Percentiles rank a stretch among this genome's conserved stretches.
These are phyloP conservation scores for Catonia carolina DNA, from an alignment of 2,888 invertebrate genomes.

Conservation along the genomic window DNA sequence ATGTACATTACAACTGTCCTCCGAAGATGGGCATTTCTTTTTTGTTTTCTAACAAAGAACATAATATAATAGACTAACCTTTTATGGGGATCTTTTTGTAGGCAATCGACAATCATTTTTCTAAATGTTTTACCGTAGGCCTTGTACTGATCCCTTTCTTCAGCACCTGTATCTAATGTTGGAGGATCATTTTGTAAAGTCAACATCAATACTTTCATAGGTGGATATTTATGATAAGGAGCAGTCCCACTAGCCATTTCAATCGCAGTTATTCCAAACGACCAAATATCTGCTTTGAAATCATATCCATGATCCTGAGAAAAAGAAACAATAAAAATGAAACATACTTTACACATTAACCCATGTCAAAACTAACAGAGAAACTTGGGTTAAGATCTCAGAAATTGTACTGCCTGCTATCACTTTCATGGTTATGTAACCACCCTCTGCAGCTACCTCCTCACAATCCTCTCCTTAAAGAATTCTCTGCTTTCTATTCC, in stretches of 20 bases:
- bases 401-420: too few species aligned
- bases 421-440: too few species aligned
- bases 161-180: slow-evolving; percentile 86
- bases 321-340: background rate
- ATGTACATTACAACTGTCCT: too few species aligned
- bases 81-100: slow-evolving; percentile 92
- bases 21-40: too few species aligned
- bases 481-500: too few species aligned
- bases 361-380: too few species aligned
- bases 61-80: too few species aligned
- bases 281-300: slow-evolving; percentile 94
- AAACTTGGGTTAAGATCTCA: too few species aligned
- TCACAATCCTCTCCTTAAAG: too few species aligned
- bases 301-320: slow-evolving; percentile 89
- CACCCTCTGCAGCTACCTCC: too few species aligned
- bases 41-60: too few species aligned
- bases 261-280: slow-evolving; percentile 94
- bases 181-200: slow-evolving; percentile 98
- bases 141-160: slow-evolving; percentile 97
- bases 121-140: slow-evolving; percentile 95
- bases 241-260: slow-evolving; percentile 98
- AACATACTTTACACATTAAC: too few species aligned
- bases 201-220: slow-evolving; percentile 98
- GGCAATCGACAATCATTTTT: slow-evolving; percentile 93
- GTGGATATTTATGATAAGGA: slow-evolving; percentile 97